Conservation (phyloP, 2,888 invertebrate species). For the Strigamia transsilvanica region DNA sequence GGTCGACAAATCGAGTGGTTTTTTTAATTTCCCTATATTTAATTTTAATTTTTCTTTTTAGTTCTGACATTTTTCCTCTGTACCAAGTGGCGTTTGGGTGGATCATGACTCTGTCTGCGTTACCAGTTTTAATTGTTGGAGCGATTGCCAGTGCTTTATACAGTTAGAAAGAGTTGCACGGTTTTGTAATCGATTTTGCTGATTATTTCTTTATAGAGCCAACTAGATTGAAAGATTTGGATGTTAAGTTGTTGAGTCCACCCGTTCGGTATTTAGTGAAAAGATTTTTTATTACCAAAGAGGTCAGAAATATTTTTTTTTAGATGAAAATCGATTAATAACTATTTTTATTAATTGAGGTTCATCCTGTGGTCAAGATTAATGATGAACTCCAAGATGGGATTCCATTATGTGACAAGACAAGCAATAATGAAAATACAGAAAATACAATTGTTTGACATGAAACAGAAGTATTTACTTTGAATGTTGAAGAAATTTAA, state of each 20-base stretch:
- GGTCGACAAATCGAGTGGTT: too few relatives aligned
- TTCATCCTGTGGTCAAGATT: not conserved
- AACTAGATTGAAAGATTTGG: constrained; percentile 19
- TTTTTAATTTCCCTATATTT: too few relatives aligned
- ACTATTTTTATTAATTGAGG: not conserved
- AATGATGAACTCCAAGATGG: not conserved
- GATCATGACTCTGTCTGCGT: not conserved
- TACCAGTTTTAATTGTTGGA: constrained; percentile 12
- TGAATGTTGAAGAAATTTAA: too few relatives aligned
- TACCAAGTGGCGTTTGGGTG: constrained; percentile 18
- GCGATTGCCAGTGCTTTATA: constrained; percentile 15
- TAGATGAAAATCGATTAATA: not conserved
- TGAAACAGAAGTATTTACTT: too few relatives aligned
- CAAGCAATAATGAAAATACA: too few relatives aligned
- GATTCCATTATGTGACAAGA: too few relatives aligned
- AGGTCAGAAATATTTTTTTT: not conserved
- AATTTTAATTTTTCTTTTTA: not conserved
- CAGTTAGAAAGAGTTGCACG: not conserved
- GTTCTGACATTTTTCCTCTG: not conserved
- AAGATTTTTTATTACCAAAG: not conserved
- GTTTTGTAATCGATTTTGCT: not conserved
- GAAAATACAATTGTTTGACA: too few relatives aligned
- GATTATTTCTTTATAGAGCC: constrained; percentile 2
- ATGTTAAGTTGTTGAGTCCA: not conserved
- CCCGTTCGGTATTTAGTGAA: not conserved